A percentile compares a stretch with the other conserved stretches of the same genome.
Evolutionary conservation across 2,888 invertebrate species (phyloP).

Genomic region (Drosophila engyochracea): DNA sequence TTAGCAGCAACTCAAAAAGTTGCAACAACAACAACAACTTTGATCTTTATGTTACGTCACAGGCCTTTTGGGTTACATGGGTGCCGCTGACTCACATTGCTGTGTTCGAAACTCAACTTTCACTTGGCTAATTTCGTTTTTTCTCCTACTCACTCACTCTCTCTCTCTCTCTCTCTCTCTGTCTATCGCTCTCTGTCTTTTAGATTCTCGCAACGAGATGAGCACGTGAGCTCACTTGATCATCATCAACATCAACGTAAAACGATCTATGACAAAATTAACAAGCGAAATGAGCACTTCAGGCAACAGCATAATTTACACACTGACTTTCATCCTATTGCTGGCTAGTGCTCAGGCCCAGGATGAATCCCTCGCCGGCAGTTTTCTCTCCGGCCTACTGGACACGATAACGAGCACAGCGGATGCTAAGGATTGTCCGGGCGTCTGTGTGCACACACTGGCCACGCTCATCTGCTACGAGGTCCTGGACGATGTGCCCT

Average conservation of each 20-base stretch:
- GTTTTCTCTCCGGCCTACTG: conserved; percentile 92
- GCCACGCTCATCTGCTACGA: conserved; percentile 95
- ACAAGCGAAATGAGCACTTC: conserved; percentile 16
- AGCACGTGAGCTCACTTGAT: conserved; percentile 53
- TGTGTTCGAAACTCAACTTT: conserved; percentile 46
- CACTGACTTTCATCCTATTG: conserved; percentile 45
- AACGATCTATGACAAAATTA: conserved; percentile 25
- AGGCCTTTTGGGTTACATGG: conserved; percentile 42
- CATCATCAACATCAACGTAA: conserved; percentile 7
- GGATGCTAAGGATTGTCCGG: conserved; percentile 94
- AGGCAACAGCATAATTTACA: conserved; percentile 19
- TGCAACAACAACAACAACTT: neutral
- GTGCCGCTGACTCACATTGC: conserved; percentile 24
- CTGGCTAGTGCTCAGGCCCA: conserved; percentile 77
- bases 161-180: conserved; percentile 6
- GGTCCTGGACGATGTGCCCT: conserved; percentile 92
- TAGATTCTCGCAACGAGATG: conserved; percentile 63
- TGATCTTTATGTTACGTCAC: conserved; percentile 65
- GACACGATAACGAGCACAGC: conserved; percentile 94
- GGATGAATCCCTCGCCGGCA: conserved; percentile 93
- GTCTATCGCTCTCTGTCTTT: conserved; percentile 3
- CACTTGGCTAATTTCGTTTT: conserved; percentile 33
- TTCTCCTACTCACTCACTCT: conserved; percentile 2
- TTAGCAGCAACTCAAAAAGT: conserved; percentile 29
- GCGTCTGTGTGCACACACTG: conserved; percentile 94